A percentile compares a stretch with the other conserved stretches of the same genome.
Conservation (phyloP, 2,888 invertebrate genomes). For the Zhuqinia jingwanae region DNA sequence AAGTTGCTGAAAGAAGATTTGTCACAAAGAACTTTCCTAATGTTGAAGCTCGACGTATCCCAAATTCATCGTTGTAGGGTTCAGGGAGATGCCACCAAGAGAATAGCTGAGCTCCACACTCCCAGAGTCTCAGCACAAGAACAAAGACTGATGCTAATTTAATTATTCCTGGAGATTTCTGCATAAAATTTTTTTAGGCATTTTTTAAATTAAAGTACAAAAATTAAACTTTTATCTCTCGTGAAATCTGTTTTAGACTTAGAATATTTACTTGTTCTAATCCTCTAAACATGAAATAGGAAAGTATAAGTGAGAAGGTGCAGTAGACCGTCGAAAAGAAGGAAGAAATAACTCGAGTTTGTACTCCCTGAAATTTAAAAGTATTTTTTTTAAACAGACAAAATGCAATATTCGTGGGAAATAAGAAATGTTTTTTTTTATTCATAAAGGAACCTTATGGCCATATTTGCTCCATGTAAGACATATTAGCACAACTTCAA, state of each 20-base stretch:
- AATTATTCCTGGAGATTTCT: constrained; percentile 66
- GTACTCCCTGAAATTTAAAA: constrained; percentile 47
- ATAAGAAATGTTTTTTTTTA: background rate
- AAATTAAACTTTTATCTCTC: background rate
- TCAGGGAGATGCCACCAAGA: constrained; percentile 57
- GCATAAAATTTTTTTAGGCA: constrained; percentile 1
- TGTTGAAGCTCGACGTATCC: constrained; percentile 47
- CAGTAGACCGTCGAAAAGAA: constrained; percentile 63
- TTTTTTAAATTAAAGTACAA: constrained; percentile 3
- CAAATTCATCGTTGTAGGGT: constrained; percentile 55
- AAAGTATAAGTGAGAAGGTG: constrained; percentile 67
- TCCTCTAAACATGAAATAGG: constrained; percentile 66
- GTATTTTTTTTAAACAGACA: background rate
- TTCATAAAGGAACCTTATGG: constrained; percentile 27
- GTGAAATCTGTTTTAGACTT: background rate
- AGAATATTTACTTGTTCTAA: constrained; percentile 45
- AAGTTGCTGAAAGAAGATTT: constrained; percentile 57
- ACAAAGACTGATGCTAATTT: constrained; percentile 67
- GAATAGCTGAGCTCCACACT: constrained; percentile 62
- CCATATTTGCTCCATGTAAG: constrained; percentile 68
- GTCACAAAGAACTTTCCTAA: constrained; percentile 65
- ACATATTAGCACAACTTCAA: constrained; percentile 59
- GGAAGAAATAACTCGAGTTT: constrained; percentile 59
- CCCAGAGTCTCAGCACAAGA: constrained; percentile 54
- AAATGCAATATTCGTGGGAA: background rate